Evolutionary conservation across 2,113 vertebrate genomes (phyloP), one percentile per base, ranked within the genome.

Genomic region (Galbula dea): DNA sequence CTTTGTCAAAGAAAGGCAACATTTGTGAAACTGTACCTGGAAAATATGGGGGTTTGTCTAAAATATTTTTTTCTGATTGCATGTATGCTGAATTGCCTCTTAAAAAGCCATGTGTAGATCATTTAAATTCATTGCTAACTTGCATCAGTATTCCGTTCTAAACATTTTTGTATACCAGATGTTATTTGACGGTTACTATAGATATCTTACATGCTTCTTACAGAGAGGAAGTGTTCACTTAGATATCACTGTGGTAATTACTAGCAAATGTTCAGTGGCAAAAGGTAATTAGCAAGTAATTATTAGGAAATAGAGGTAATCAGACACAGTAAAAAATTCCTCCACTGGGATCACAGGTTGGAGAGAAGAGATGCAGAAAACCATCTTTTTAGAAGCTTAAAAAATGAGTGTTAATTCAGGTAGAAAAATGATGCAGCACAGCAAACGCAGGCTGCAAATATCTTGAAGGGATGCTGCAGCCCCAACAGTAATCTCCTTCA

Each of bases 231-330:
- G 30, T 79, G 24, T 83, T 87, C 54, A 87, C 43, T 57, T 74
- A 69, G 34, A 48, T 73, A 88, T 27, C 15, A 62, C 55, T 55
- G 43, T 77, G 63, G 59, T 80, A 79, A 96, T 93, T 90, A 89
- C 73, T 96, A 91, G 55, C 30, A 88, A 92, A 83, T 13, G 36
- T 83, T 87, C 74, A 77, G 32, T 34, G 30, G 82, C 22, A 88
- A 96, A 83, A 83, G 41, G 30, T 93, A 95, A 94, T 96, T 95
- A 94, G 49, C 51, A 83, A 52, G 57, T 51, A 90, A 91, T 90
- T 90, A 67, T 81, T 80, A 78, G 61, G 76, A 88, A 95, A 52
- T 39, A 77, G 89, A 84, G 34, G 59, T 52, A 93, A 85, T 73
- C 72, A 80, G 34, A 55, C n/a, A 13, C 48, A 71, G 63, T 29